Evolutionary conservation across 1,140 invertebrate genomes (phyloP).

Genomic region (Bombus difficillimus): DNA sequence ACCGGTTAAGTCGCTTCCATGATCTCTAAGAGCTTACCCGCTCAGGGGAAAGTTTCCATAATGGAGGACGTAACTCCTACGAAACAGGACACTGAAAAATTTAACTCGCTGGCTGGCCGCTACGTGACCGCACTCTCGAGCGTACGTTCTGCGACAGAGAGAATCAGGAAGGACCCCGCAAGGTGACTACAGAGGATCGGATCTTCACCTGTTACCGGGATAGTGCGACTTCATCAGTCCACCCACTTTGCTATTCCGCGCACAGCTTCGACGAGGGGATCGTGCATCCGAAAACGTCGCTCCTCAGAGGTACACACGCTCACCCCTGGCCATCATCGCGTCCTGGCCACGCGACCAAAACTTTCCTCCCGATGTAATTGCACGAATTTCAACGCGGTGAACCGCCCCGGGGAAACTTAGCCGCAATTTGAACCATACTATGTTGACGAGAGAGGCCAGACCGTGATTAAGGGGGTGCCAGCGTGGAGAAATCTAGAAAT

Average conservation of each 20-base stretch:
- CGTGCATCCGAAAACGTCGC: constrained; percentile 37
- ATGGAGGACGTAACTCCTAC: constrained; percentile 19
- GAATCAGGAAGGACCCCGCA: background rate
- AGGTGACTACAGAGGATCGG: no score
- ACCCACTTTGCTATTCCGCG: constrained; percentile 51
- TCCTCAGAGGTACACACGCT: background rate
- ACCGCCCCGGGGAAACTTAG: constrained; percentile 68
- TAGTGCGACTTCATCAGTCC: constrained; percentile 31
- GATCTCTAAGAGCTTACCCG: background rate
- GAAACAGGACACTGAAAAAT: constrained; percentile 42
- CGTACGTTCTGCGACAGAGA: background rate
- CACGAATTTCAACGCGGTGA: constrained; percentile 71
- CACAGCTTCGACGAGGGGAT: constrained; percentile 12
- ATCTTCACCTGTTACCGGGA: no score
- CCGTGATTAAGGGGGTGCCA: background rate
- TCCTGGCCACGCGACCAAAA: constrained; percentile 32
- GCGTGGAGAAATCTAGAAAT: background rate
- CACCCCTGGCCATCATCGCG: background rate
- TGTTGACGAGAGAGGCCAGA: constrained; percentile 28
- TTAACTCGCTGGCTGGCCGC: background rate
- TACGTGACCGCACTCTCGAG: constrained; percentile 31
- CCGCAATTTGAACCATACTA: constrained; percentile 70
- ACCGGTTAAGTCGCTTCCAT: constrained; percentile 10
- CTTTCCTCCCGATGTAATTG: constrained; percentile 70
- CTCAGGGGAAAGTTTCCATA: background rate